Evolutionary conservation across 2,888 invertebrate genomes (phyloP).

Genomic region (Epirrhoe alternata): DNA sequence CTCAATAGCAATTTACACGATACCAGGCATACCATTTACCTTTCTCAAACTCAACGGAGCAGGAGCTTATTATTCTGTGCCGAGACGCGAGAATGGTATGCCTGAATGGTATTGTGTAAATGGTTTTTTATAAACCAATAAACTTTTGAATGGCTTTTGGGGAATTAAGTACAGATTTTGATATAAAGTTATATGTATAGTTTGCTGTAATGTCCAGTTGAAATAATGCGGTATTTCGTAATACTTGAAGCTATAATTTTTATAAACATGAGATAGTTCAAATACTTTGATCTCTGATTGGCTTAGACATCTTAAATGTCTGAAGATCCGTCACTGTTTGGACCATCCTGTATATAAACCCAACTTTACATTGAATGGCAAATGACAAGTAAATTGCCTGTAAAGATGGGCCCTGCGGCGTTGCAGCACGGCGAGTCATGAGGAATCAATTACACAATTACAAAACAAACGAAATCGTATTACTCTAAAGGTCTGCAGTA

Average conservation of each 20-base stretch:
- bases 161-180: background rate
- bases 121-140: background rate
- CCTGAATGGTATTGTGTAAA: no score
- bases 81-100: no score
- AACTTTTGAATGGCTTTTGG: background rate
- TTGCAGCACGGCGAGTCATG: constrained; percentile 45
- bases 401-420: constrained; percentile 23
- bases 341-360: background rate
- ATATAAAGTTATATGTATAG: background rate
- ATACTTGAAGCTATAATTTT: no score
- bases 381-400: constrained; percentile 29
- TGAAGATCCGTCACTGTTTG: no score
- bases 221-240: no score
- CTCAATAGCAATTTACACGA: no score
- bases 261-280: no score
- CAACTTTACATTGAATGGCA: constrained; percentile 10
- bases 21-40: no score
- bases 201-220: background rate
- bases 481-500: constrained; percentile 45
- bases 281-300: no score
- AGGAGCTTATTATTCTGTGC: no score
- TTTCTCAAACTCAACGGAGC: no score
- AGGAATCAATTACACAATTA: constrained; percentile 53
- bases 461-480: constrained; percentile 47
- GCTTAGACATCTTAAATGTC: no score